Evolutionary conservation across 2,888 invertebrate species (phyloP), one percentile per base, ranked within the genome.

Genomic region (Harmothoe impar): DNA sequence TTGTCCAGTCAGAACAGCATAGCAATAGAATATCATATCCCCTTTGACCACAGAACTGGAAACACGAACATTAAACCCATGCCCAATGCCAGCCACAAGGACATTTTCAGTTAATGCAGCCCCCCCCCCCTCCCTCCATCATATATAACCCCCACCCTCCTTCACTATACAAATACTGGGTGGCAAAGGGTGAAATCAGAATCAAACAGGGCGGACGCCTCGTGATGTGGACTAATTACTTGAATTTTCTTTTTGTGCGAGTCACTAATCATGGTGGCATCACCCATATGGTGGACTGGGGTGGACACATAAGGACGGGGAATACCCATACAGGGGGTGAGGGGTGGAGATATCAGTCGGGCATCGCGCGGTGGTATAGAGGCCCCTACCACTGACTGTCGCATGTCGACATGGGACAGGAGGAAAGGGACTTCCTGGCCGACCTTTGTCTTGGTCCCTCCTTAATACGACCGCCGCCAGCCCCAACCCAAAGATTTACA

Each of bases 401-500:
- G 77, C 77, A 77, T 77, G 77, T 31, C 17, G 77, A 29, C 77
- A 77, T 25, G 77, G 20, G 77, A 77, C 31, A 20, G n/a, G 77
- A 15, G n/a, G 77, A 77, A 15, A 17, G 25, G 77, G 25, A 25
- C 77, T 77, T 31, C 77, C 25, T 31, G 29, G 31, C 25, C 77
- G 31, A 77, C 77, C 77, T 31, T 25, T 31, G 77, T 31, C 77
- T 31, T 31, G 31, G 5, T 17, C 17, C 17, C 77, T 77, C 25
- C 29, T 77, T 77, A 77, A 25, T 77, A 77, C 25, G 77, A 77
- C 77, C 77, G 31, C 77, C 17, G 77, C 31, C 77, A 15, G 77
- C 25, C 43, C 77, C 77, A 77, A 25, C 25, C 29, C 77, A 20
- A 77, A 77, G 77, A 77, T 77, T 77, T 77, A 77, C 77, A n/a